Evolutionary conservation across 2,797 vertebrate species (phyloP), one percentile per base, ranked within the genome.

Genomic region (Siniperca scherzeri): DNA sequence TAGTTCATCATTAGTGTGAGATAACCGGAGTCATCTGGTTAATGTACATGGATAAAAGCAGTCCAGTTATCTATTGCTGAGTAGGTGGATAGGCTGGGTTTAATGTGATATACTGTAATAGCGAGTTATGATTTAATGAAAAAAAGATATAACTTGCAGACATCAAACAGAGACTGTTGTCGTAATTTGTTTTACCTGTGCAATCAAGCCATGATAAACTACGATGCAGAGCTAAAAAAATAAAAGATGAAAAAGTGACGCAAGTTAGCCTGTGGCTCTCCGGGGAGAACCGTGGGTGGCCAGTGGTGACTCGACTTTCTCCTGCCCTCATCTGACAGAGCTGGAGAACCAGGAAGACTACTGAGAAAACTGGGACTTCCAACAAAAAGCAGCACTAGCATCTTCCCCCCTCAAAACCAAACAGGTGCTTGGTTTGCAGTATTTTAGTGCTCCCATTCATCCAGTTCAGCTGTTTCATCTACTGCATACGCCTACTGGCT

Each of bases 151-250:
- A 93, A 70, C 81, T 91, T 69, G 90, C 48, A 82, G 88, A 89
- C 79, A 89, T 96, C 95, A 88, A 96, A 96, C 95, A 95, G 89
- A 96, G 91, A 95, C 94, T 94, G 94, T 96, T 93, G 87, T 96
- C 94, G 93, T 95, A 83, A 89, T 89, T 89, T 82, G 78, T 83
- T 89, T 89, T 72, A 92, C 88, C 86, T 89, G 94, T 93, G 94
- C 93, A 93, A 93, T 90, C 85, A 95, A 95, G 94, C 94, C 65
- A 17, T 85, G 88, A 94, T 93, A 92, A 92, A 91, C 87, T 89
- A 93, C 42, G 90, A 93, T 80, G 93, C 93, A 66, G 84, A 91
- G 89, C 89, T 76, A 76, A 89, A 90, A 86, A 80, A 88, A 85
- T 57, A 85, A 66, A 76, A 66, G 59, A 85, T 74, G 80, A 81